Conservation (phyloP, 2,797 vertebrate genomes). For the Leptoclinus maculatus region DNA sequence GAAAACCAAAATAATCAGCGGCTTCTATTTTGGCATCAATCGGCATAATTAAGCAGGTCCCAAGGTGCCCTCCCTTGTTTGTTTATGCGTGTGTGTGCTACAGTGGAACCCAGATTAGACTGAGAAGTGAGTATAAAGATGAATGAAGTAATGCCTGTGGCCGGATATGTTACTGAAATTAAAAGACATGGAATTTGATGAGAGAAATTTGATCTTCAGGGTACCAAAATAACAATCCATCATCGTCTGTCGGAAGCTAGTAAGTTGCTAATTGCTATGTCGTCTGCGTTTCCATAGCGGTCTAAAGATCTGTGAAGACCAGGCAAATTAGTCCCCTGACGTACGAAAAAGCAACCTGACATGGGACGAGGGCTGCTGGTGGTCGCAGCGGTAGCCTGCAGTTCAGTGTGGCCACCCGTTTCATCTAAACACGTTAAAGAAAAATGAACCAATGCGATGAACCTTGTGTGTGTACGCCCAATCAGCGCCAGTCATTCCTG, state of each 20-base stretch:
- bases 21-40: constrained; percentile 45
- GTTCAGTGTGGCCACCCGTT: no score
- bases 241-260: not conserved
- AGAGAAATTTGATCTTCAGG: not conserved
- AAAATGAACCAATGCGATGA: not conserved
- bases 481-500: not conserved
- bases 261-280: not conserved
- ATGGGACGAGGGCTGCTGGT: no score
- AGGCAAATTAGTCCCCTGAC: no score
- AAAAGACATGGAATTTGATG: not conserved
- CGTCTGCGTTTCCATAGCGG: not conserved
- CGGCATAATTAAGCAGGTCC: constrained; percentile 31
- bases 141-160: not conserved
- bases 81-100: constrained; percentile 4
- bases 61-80: constrained; percentile 44
- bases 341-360: no score
- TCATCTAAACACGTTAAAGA: no score
- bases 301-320: not conserved
- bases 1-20: constrained; percentile 42
- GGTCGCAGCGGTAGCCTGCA: no score
- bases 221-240: not conserved
- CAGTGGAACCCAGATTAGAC: not conserved
- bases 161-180: constrained; percentile 1
- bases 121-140: not conserved
- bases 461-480: not conserved